phyloP scores from a whole-genome alignment of 2,888 invertebrate genomes.

The Teleogryllus oceanicus region DNA sequence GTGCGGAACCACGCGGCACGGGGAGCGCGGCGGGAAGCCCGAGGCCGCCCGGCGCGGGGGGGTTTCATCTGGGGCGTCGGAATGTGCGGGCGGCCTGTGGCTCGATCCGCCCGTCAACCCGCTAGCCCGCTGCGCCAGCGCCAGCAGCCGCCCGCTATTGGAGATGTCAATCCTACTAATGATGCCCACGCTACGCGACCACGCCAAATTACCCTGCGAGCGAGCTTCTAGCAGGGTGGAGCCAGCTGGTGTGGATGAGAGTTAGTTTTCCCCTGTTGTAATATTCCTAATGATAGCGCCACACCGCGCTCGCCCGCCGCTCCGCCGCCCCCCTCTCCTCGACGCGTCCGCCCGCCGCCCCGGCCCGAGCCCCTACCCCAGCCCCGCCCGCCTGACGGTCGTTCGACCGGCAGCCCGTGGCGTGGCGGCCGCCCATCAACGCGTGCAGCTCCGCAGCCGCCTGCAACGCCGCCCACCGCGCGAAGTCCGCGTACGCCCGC shows the following conservation, averaged over 20 bases:
- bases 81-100: conserved; percentile 2
- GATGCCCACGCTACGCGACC: conserved; percentile 48
- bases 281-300: conserved; percentile 39
- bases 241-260: conserved; percentile 50
- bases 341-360: not conserved
- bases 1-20: not conserved
- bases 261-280: conserved; percentile 48
- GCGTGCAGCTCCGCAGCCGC: not conserved
- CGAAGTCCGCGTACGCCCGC: no score
- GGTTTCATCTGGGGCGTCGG: conserved; percentile 21
- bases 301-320: conserved; percentile 26
- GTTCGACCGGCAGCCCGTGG: not conserved
- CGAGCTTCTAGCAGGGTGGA: conserved; percentile 42
- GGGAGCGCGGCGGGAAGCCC: not conserved
- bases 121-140: not conserved
- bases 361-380: not conserved
- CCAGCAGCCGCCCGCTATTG: conserved; percentile 23
- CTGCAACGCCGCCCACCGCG: no score
- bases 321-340: not conserved
- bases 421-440: not conserved
- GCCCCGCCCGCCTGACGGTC: not conserved
- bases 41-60: not conserved
- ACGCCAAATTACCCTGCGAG: conserved; percentile 48
- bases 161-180: conserved; percentile 54
- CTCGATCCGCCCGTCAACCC: conserved; percentile 23